Evolutionary conservation across 2,797 vertebrate genomes (phyloP).

Genomic region (Squalus acanthias): DNA sequence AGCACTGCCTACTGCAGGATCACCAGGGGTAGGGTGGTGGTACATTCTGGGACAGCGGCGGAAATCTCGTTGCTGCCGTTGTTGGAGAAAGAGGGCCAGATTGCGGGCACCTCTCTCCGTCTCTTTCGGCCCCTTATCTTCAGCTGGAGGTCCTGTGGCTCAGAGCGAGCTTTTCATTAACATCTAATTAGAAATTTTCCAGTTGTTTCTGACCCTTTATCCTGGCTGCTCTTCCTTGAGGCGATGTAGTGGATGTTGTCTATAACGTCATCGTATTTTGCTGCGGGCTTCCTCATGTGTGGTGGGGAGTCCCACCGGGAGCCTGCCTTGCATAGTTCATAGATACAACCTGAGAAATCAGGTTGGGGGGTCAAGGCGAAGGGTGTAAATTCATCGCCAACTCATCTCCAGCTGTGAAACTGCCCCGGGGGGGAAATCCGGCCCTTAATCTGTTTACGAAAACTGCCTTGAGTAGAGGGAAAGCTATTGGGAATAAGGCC

Average conservation of each 20-base stretch:
- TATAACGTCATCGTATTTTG: neutral
- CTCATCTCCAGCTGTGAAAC: neutral
- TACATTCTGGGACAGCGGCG: neutral
- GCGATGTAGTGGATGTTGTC: neutral
- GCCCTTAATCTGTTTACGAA: neutral
- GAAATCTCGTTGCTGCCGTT: neutral
- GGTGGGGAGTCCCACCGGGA: neutral
- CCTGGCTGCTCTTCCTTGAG: neutral
- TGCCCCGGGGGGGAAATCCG: too few species aligned
- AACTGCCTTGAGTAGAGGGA: neutral
- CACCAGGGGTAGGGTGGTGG: too few species aligned
- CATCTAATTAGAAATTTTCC: neutral
- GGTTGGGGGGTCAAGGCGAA: neutral
- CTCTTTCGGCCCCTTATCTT: neutral
- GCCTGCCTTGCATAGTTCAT: neutral
- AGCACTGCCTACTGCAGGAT: neutral
- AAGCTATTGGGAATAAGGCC: neutral
- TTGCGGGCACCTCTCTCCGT: neutral
- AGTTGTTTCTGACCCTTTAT: neutral
- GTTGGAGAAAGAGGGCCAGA: neutral
- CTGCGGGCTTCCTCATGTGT: neutral
- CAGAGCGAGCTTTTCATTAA: too few species aligned
- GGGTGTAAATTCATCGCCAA: neutral
- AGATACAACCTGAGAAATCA: neutral
- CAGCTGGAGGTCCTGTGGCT: neutral